phyloP scores from a whole-genome alignment of 2,888 invertebrate genomes.

The Pristionchus maxplancki region DNA sequence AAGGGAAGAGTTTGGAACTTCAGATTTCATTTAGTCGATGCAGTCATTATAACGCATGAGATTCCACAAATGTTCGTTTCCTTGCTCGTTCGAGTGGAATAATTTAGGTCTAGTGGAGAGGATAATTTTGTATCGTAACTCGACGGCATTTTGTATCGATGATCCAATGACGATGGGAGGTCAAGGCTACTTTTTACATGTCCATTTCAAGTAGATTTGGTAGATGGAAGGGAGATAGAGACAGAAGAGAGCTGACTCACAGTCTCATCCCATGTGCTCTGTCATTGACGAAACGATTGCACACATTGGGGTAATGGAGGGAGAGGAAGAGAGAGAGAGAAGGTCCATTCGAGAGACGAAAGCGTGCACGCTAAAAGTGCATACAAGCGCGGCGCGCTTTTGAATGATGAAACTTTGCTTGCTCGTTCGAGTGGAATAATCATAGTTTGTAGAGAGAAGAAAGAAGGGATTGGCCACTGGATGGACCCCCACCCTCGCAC shows the following conservation, averaged over 20 bases:
- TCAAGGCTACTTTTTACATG: not conserved
- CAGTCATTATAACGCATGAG: not conserved
- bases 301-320: not conserved
- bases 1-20: not conserved
- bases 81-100: not conserved
- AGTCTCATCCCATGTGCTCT: not conserved
- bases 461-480: not conserved
- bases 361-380: not conserved
- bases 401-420: not conserved
- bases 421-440: not conserved
- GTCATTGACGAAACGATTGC: constrained; percentile 33
- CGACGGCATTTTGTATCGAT: not conserved
- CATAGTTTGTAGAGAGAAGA: constrained; percentile 1
- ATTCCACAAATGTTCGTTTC: too few species aligned
- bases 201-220: not conserved
- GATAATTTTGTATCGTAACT: not conserved
- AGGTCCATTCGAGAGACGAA: not conserved
- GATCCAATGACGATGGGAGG: not conserved
- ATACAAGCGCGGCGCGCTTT: not conserved
- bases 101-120: not conserved
- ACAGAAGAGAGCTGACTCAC: not conserved
- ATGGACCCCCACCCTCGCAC: constrained; percentile 33
- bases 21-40: not conserved
- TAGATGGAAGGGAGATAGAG: not conserved
- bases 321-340: not conserved